Evolutionary conservation across 2,113 vertebrate genomes (phyloP), one percentile per base, ranked within the genome.

Genomic region (Ctenodactylus gundi): DNA sequence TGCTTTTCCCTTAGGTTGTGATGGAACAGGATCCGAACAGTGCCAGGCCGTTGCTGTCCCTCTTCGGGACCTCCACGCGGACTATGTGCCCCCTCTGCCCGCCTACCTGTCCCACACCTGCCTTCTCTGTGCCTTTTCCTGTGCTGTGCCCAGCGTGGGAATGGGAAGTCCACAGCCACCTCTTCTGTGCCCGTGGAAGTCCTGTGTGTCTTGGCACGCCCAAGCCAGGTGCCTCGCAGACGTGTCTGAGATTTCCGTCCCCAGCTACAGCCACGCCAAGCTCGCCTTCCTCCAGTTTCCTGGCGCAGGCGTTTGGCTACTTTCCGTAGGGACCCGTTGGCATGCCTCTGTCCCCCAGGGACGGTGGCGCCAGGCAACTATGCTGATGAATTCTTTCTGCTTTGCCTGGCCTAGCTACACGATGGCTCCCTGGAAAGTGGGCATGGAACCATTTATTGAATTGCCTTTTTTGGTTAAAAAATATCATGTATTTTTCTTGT

Each of bases 401-500:
- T 49, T 31, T 15, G 3, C 55, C 55, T 87, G 80, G 3, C 68
- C 70, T 55, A 36, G 53, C 18, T 85, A 49, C 44, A 13, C 85
- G 60, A n/a, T 25, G 78, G 65, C 36, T 64, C 31, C 58, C 62
- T 77, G 76, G 34, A 77, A 93, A 85, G 58, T 13, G 23, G 44
- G 2, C 41, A 10, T 18, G 91, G 80, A 57, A 34, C 49, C 81
- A 76, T 58, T 93, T 86, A n/a, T 84, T 91, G 75, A 87, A 77
- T 87, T 68, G 44, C 60, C 46, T 15, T 77, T n/a, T 86, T 72
- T 51, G 70, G 60, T 67, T 91, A 36, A 73, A 86, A 88, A 29
- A 27, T 82, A 31, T 92, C 90, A 84, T 84, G 29, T 93, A 58
- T 68, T 94, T 83, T 60, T 83, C 70, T 90, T 90, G 18, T 84